Conservation (phyloP, 1,140 invertebrate genomes). For the Chlorops oryzae region DNA sequence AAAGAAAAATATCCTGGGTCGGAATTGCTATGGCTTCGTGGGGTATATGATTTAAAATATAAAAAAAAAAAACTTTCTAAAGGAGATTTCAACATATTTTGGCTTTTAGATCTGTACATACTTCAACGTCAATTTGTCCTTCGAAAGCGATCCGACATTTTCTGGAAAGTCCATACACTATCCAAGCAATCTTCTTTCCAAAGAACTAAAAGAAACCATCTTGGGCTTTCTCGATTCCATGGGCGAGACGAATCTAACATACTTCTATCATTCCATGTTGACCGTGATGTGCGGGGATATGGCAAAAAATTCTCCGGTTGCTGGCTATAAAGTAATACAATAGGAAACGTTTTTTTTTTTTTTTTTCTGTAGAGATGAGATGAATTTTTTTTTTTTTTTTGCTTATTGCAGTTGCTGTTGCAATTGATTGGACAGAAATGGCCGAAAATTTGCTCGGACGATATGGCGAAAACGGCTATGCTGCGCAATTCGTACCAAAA, state of each 20-base stretch:
- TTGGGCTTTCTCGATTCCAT: constrained; percentile 46
- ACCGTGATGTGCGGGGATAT: constrained; percentile 52
- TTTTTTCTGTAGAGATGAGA: background rate
- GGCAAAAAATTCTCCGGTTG: constrained; percentile 48
- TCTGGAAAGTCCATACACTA: constrained; percentile 36
- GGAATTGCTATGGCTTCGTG: constrained; percentile 37
- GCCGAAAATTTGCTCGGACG: constrained; percentile 57
- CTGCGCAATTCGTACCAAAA: constrained; percentile 75
- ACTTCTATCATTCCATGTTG: constrained; percentile 57
- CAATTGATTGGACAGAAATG: constrained; percentile 61
- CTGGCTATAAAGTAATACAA: constrained; percentile 56
- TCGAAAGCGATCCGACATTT: constrained; percentile 38
- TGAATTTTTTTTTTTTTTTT: background rate
- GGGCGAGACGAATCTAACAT: constrained; percentile 50
- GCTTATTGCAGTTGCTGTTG: constrained; percentile 50
- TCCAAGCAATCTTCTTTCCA: constrained; percentile 32
- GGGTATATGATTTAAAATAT: too few species aligned
- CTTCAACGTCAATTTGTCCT: constrained; percentile 26
- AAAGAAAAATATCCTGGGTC: constrained; percentile 32
- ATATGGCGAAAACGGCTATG: constrained; percentile 56
- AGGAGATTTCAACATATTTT: background rate
- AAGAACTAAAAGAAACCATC: constrained; percentile 20
- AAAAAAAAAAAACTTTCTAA: background rate
- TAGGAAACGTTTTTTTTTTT: background rate
- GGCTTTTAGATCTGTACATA: too few species aligned